These are phyloP conservation scores for Ormia ochracea DNA, from an alignment of 2,888 invertebrate species.

Conservation along the genomic window DNA sequence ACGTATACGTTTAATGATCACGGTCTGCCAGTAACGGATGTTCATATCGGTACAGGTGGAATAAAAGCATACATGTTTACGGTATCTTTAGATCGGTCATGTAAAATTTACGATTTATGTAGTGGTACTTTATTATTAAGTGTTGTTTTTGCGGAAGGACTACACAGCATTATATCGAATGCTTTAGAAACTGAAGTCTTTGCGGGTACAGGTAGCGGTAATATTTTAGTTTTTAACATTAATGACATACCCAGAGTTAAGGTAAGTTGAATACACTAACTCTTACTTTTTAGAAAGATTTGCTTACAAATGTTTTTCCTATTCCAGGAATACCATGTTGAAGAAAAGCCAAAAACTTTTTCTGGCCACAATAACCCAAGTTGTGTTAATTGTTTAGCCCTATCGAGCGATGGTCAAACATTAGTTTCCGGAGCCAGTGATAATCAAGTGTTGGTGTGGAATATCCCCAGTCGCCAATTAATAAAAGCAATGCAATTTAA, in stretches of 20 bases:
- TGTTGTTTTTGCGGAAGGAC: slow-evolving; percentile 83
- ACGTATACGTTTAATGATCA: slow-evolving; percentile 87
- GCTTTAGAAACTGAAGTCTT: slow-evolving; percentile 83
- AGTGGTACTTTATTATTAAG: slow-evolving; percentile 84
- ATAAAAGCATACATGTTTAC: slow-evolving; percentile 84
- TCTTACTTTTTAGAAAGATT: too few relatives aligned
- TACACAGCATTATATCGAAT: slow-evolving; percentile 85
- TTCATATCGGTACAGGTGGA: slow-evolving; percentile 85
- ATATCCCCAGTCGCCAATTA: slow-evolving; percentile 86
- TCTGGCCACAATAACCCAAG: slow-evolving; percentile 81
- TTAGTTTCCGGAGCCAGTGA: slow-evolving; percentile 88
- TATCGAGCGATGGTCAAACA: slow-evolving; percentile 84
- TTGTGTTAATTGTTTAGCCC: slow-evolving; percentile 83
- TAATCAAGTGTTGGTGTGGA: slow-evolving; percentile 87
- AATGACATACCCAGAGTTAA: slow-evolving; percentile 82
- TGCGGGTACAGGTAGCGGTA: slow-evolving; percentile 85
- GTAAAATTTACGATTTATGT: slow-evolving; percentile 87
- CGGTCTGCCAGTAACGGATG: slow-evolving; percentile 86
- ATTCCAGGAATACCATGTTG: slow-evolving; percentile 80
- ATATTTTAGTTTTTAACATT: slow-evolving; percentile 83
- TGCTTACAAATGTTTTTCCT: too few relatives aligned
- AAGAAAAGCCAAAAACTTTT: slow-evolving; percentile 79
- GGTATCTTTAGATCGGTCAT: slow-evolving; percentile 88
- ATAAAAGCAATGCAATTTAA: slow-evolving; percentile 84
- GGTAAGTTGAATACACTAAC: slow-evolving; percentile 64